Base-by-base conservation (phyloP, 2,888 invertebrate genomes). In the Xestia rhomboidea region DNA sequence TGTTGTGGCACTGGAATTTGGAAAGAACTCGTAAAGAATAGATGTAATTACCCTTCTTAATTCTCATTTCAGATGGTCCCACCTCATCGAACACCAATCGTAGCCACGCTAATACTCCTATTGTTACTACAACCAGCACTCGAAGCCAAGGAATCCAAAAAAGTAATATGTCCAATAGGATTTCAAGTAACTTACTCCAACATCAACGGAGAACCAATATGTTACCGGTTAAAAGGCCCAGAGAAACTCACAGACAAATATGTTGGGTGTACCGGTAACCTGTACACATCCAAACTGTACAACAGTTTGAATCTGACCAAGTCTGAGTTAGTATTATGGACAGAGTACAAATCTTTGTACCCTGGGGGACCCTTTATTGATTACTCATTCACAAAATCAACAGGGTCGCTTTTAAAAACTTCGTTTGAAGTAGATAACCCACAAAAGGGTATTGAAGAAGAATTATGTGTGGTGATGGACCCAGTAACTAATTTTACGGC, bases 341-440 rank as follows among this genome's bases (percentile, higher is more conserved):
- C 95, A 0, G 96, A 97, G 73, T 96, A 94, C 86, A 95, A 92
- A 79, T 91, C 95, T 2, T 73, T 93, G 34, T 96, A 97, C 79
- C 93, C 94, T 10, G 95, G 96, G 5, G 97, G 97, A 3, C 94
- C 95, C 3, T 96, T 95, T 81, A 89, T 96, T 7, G 96, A 96
- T 79, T 94, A 93, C 93, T 94, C 95, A 3, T 93, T 91, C 71
- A 94, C 94, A 15, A 90, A 93, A 60, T 83, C 89, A n/a, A 91
- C 91, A 38, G 95, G 95, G 18, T 84, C 91, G 11, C 81, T 93
- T 1, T 78, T 96, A 15, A 76, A 88, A 38, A 87, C 89, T 0
- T 90, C 93, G 0, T 93, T 90, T 78, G 92, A 94, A 38, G 92
- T 96, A 4, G 88, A 88, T 18, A 89, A 91, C 41, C 82, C 88